phyloP scores from a whole-genome alignment of 2,888 invertebrate species.

The Sinohyriopsis cumingii region DNA sequence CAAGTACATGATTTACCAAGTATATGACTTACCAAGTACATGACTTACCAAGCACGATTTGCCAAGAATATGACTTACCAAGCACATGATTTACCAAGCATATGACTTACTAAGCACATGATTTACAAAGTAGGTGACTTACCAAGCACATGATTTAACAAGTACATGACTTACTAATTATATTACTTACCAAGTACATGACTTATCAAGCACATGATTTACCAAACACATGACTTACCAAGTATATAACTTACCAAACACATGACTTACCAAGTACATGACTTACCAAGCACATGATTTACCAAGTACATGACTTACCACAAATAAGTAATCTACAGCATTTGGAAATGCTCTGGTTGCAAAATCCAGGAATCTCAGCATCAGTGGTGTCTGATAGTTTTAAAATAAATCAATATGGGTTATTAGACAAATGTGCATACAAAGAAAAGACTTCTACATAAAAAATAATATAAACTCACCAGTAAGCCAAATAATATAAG shows the following conservation, averaged over 20 bases:
- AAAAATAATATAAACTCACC: not conserved
- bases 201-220: conserved; percentile 49
- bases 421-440: conserved; percentile 9
- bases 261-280: too few relatives aligned
- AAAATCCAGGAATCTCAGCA: conserved; percentile 50
- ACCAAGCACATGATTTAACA: conserved; percentile 36
- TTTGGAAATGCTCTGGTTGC: conserved; percentile 41
- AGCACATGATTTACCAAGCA: conserved; percentile 17
- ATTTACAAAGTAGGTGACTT: conserved; percentile 53
- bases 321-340: conserved; percentile 48
- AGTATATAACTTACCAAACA: conserved; percentile 44
- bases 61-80: conserved; percentile 60
- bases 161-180: conserved; percentile 18
- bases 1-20: conserved; percentile 45
- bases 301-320: conserved; percentile 45
- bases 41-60: too few relatives aligned
- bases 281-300: conserved; percentile 52
- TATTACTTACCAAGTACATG: conserved; percentile 45
- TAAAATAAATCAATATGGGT: conserved; percentile 2
- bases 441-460: not conserved
- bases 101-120: conserved; percentile 42
- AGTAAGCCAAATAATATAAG: too few relatives aligned
- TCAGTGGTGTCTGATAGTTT: conserved; percentile 59
- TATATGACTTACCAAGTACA: conserved; percentile 44
- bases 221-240: conserved; percentile 44